Evolutionary conservation across 2,797 vertebrate species (phyloP).

Genomic region (Discoglossus pictus): DNA sequence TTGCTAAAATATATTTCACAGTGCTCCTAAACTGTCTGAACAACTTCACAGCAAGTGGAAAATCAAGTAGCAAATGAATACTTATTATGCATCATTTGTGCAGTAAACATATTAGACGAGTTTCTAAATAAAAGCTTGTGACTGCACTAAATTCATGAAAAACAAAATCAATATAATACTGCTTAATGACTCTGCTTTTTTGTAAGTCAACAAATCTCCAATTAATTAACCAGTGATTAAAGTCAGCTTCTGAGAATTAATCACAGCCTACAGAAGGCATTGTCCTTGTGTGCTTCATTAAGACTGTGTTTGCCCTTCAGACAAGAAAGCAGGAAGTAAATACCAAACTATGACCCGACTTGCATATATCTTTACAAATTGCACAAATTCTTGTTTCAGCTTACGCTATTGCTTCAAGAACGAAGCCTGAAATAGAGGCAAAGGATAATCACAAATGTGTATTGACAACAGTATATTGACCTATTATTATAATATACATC

Average conservation of each 20-base stretch:
- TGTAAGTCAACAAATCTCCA: slow-evolving; percentile 79
- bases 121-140: slow-evolving; percentile 67
- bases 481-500: no score
- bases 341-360: slow-evolving; percentile 63
- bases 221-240: slow-evolving; percentile 91
- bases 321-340: slow-evolving; percentile 66
- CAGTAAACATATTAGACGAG: slow-evolving; percentile 48
- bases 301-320: slow-evolving; percentile 70
- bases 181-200: slow-evolving; percentile 77
- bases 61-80: slow-evolving; percentile 7
- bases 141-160: slow-evolving; percentile 58
- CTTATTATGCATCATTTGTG: slow-evolving; percentile 27
- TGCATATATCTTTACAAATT: slow-evolving; percentile 36
- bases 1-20: not conserved
- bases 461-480: no score
- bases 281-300: slow-evolving; percentile 76
- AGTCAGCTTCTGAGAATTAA: slow-evolving; percentile 82
- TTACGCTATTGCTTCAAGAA: no score
- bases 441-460: no score
- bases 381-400: no score
- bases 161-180: slow-evolving; percentile 76
- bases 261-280: slow-evolving; percentile 77
- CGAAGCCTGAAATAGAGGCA: no score
- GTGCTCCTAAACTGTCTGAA: not conserved
- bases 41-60: not conserved